Percentiles rank a stretch among this genome's conserved stretches.
Conservation (phyloP, 2,797 vertebrate genomes). For the Vireo griseus region DNA sequence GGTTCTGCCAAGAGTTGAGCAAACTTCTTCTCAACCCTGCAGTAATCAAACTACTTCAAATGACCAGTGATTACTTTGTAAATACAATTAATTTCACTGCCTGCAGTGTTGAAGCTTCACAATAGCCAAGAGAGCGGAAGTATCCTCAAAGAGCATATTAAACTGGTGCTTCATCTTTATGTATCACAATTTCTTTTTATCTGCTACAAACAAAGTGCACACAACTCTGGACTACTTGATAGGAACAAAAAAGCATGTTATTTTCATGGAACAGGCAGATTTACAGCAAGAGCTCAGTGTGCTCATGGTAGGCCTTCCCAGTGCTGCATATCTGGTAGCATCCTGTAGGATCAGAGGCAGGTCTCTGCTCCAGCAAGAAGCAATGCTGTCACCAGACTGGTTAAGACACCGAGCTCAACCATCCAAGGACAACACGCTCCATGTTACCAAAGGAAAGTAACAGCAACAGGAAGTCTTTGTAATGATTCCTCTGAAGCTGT, state of each 20-base stretch:
- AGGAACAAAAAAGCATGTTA: not conserved
- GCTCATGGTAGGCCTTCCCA: not conserved
- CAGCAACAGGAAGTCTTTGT: not conserved
- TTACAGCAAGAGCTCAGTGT: not conserved
- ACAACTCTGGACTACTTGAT: not conserved
- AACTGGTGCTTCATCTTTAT: not conserved
- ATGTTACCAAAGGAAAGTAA: accelerated
- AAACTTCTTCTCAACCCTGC: not conserved
- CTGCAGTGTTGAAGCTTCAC: not conserved
- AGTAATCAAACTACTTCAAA: not conserved
- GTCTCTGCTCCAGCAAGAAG: not conserved
- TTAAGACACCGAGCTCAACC: not conserved
- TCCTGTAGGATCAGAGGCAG: not conserved
- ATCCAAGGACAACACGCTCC: not conserved
- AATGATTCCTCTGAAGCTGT: not conserved
- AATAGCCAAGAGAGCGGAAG: not conserved
- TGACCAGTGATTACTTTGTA: not conserved
- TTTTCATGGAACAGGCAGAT: not conserved
- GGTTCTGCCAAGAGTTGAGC: not conserved
- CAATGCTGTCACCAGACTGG: not conserved
- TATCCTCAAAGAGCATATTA: not conserved
- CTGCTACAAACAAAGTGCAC: not conserved
- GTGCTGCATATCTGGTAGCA: not conserved
- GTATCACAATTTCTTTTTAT: not conserved
- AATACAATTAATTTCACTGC: not conserved